Base-by-base conservation (phyloP, 2,113 vertebrate species). In the Sclerurus mexicanus region DNA sequence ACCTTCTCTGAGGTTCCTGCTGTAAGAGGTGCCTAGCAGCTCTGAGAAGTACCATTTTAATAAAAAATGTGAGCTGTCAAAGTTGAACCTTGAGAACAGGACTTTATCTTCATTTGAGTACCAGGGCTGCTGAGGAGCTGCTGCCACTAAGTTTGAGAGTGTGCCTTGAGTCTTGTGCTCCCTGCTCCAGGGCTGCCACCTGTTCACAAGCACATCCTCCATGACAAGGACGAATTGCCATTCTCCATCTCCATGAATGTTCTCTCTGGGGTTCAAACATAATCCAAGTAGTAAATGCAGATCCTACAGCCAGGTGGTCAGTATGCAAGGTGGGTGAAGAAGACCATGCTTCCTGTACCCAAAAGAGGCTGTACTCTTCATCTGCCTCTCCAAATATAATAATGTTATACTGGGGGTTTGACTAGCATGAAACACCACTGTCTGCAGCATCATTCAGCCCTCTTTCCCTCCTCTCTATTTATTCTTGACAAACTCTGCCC, bases 321-420 rank as follows among this genome's bases (percentile, higher is more conserved):
- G 1, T 9, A 47, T 75, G 27, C 85, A 63, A 50, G 30, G 17
- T 0, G 0, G 20, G 14, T 18, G 25, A 74, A 30, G 47, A n/a
- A 12, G 50, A 46, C 12, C 21, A 5, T 47, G 10, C 9, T n/a
- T 78, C 33, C 23, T 55, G 10, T 42, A 21, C 47, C 33, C 30
- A 4, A 24, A 87, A 60, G 85, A 46, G 4, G 15, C 22, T 62
- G 35, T 10, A 15, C 14, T 42, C 49, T 30, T 86, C 30, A 49
- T 30, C 28, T 88, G 11, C 7, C 37, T 40, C 47, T 68, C 40
- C 14, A 80, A 40, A 81, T 89, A 46, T 15, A 69, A 23, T 47
- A 12, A 35, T 5, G 14, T 23, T 12, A 35, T 49, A 22, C 30
- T 20, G 10, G 24, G 16, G 9, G 13, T 79, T 79, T 76, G 39